Conservation (phyloP, 2,888 invertebrate species). For the Stratiomys singularior region DNA sequence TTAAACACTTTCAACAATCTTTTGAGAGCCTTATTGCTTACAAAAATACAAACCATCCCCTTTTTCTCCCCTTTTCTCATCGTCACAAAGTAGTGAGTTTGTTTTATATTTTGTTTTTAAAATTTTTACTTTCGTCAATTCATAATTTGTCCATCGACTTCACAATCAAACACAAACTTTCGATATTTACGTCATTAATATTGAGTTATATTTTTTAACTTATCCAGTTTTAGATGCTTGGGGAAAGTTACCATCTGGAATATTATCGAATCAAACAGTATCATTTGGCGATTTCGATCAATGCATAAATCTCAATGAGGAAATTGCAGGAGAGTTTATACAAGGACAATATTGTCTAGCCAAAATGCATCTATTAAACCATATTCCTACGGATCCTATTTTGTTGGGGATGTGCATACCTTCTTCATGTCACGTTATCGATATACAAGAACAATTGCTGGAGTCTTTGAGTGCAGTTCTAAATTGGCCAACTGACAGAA, state of each 20-base stretch:
- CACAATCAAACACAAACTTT: too few species aligned
- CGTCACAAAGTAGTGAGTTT: too few species aligned
- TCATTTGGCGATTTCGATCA: conserved; percentile 49
- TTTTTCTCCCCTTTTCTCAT: too few species aligned
- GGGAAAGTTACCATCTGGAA: conserved; percentile 49
- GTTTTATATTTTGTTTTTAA: too few species aligned
- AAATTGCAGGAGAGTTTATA: conserved; percentile 56
- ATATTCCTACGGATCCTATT: conserved; percentile 55
- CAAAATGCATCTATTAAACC: conserved; percentile 55
- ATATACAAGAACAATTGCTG: conserved; percentile 56
- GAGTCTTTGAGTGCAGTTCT: conserved; percentile 53
- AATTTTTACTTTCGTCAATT: too few species aligned
- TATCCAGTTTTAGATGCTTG: conserved; percentile 51
- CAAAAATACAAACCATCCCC: too few species aligned
- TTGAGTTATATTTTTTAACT: too few species aligned
- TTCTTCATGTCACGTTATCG: conserved; percentile 58
- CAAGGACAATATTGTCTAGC: conserved; percentile 65
- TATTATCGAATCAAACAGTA: conserved; percentile 44
- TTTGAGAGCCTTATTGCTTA: too few species aligned
- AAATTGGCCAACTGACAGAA: conserved; percentile 38
- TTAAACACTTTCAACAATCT: too few species aligned
- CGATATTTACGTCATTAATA: too few species aligned
- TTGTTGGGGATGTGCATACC: conserved; percentile 62
- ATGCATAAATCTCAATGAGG: conserved; percentile 42
- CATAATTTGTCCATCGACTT: too few species aligned